Evolutionary conservation across 2,797 vertebrate species (phyloP).

Genomic region (Lacerta agilis): DNA sequence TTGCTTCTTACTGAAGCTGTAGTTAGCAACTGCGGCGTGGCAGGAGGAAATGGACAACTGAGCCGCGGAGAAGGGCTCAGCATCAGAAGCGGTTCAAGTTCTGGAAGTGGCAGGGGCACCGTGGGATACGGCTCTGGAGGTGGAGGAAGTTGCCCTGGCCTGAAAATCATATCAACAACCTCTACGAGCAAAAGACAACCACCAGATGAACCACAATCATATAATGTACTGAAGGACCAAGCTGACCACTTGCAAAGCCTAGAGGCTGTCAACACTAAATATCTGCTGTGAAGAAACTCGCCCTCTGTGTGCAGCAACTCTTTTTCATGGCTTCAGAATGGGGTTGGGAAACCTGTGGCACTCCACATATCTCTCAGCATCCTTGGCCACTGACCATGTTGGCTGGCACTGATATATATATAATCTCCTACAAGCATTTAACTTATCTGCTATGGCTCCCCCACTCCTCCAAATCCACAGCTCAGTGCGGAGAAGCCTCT

Average conservation of each 20-base stretch:
- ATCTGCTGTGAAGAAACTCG: neutral
- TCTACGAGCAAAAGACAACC: slow-evolving; percentile 28
- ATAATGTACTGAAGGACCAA: neutral
- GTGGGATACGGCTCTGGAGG: slow-evolving; percentile 8
- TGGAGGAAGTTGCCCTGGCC: neutral
- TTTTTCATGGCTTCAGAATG: neutral
- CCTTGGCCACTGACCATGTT: neutral
- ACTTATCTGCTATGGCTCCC: neutral
- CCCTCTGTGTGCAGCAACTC: neutral
- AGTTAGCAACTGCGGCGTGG: neutral
- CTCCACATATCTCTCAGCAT: neutral
- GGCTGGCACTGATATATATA: neutral
- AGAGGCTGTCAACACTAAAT: neutral
- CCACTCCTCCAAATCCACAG: neutral
- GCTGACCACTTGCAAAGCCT: neutral
- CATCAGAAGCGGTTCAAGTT: neutral
- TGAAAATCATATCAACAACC: slow-evolving; percentile 10
- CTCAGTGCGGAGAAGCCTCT: neutral
- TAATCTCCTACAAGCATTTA: neutral
- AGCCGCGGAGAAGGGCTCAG: neutral
- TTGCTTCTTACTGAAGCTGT: neutral
- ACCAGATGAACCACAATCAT: neutral
- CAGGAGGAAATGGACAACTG: neutral
- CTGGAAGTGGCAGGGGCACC: neutral
- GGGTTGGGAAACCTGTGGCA: neutral